Evolutionary conservation across 2,797 vertebrate genomes (phyloP).

Genomic region (Silurus lanzhouensis): DNA sequence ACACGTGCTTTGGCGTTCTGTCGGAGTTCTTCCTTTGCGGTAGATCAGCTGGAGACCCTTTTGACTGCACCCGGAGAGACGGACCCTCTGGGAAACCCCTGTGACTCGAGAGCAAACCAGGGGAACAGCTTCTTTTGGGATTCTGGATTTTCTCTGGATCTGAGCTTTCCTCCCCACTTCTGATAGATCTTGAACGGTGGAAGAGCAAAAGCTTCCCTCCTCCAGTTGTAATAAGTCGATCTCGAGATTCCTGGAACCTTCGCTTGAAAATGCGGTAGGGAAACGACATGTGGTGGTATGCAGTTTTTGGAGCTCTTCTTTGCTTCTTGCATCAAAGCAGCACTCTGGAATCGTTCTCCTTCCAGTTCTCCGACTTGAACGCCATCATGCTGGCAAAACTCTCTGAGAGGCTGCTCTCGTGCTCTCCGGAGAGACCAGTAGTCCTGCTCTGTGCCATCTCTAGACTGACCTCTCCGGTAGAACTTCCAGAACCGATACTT

Average conservation of each 20-base stretch:
- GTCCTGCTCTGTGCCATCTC: slow-evolving; percentile 73
- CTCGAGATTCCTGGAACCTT: slow-evolving; percentile 90
- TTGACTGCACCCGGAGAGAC: slow-evolving; percentile 63
- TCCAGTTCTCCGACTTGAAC: slow-evolving; percentile 62
- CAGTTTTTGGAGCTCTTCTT: slow-evolving; percentile 89
- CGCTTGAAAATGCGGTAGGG: slow-evolving; percentile 91
- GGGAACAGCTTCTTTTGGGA: slow-evolving; percentile 59
- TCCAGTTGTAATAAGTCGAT: slow-evolving; percentile 97
- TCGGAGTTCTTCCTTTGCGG: slow-evolving; percentile 79
- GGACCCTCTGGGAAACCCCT: slow-evolving; percentile 48
- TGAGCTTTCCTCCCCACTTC: slow-evolving; percentile 72
- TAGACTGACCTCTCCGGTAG: slow-evolving; percentile 70
- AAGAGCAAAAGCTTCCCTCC: slow-evolving; percentile 87
- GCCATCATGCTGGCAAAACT: slow-evolving; percentile 69
- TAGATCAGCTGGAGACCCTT: slow-evolving; percentile 70
- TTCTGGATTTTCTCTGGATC: slow-evolving; percentile 71
- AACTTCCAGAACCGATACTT: slow-evolving; percentile 66
- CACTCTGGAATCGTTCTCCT: slow-evolving; percentile 69
- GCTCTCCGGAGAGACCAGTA: slow-evolving; percentile 75
- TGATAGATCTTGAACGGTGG: slow-evolving; percentile 63
- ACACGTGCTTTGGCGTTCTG: slow-evolving; percentile 79
- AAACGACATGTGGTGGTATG: slow-evolving; percentile 84
- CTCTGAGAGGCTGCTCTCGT: slow-evolving; percentile 63
- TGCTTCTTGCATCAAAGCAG: slow-evolving; percentile 87
- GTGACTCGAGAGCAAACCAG: slow-evolving; percentile 35